Conservation (phyloP, 2,888 invertebrate species). For the Aphodius sticticus region DNA sequence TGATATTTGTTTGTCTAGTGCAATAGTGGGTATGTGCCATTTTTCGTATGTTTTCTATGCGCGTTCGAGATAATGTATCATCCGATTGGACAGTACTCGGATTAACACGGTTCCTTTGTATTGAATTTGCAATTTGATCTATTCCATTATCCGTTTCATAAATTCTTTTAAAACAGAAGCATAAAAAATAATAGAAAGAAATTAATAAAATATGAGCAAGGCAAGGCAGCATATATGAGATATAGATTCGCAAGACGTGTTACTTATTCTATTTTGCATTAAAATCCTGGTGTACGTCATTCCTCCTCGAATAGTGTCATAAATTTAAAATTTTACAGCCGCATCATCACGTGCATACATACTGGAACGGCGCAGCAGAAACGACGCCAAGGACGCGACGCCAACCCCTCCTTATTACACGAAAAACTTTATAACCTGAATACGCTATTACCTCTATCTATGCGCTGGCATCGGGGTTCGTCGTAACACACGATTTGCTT, state of each 20-base stretch:
- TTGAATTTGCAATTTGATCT: too few species aligned
- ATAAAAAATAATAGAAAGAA: too few species aligned
- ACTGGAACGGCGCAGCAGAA: neutral
- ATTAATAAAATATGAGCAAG: too few species aligned
- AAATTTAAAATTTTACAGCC: conserved; percentile 45
- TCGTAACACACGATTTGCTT: conserved; percentile 6
- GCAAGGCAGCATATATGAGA: too few species aligned
- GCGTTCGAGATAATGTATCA: too few species aligned
- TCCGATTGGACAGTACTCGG: too few species aligned
- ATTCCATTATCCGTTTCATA: too few species aligned
- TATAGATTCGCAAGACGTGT: conserved; percentile 38
- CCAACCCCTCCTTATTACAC: conserved; percentile 28
- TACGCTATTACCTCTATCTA: conserved; percentile 25
- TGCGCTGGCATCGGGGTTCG: conserved; percentile 13
- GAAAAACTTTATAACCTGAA: conserved; percentile 33
- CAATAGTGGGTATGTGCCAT: too few species aligned
- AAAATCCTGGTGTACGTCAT: conserved; percentile 33
- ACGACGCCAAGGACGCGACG: conserved; percentile 16
- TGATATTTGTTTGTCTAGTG: too few species aligned
- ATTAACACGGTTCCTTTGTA: too few species aligned
- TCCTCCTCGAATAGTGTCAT: conserved; percentile 30
- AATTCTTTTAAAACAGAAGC: too few species aligned
- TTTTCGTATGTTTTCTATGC: too few species aligned
- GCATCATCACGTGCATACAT: conserved; percentile 34
- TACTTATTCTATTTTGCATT: conserved; percentile 44